Conservation (phyloP, 2,888 invertebrate species). For the Zygothrica quintamaculata region DNA sequence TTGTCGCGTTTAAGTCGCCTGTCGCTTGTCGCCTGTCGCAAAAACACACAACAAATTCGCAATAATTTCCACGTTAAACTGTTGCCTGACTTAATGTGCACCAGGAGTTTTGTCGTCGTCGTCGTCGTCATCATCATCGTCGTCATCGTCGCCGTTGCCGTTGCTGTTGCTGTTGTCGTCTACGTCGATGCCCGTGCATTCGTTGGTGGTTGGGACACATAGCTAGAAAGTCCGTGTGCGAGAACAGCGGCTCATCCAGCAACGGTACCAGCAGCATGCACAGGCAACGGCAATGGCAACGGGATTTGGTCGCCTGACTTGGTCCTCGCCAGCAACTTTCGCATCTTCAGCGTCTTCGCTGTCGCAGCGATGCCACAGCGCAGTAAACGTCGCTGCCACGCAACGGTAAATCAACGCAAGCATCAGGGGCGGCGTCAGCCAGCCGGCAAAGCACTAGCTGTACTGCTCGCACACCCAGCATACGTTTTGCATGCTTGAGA, state of each 20-base stretch:
- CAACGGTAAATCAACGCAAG: slow-evolving; percentile 69
- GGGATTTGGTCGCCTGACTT: slow-evolving; percentile 31
- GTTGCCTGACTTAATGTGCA: slow-evolving; percentile 80
- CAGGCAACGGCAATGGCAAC: slow-evolving; percentile 14
- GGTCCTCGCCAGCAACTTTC: slow-evolving; percentile 42
- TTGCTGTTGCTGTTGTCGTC: slow-evolving; percentile 40
- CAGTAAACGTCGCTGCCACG: slow-evolving; percentile 47
- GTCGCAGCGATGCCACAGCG: slow-evolving; percentile 32
- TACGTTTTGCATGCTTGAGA: slow-evolving; percentile 4
- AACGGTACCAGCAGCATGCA: slow-evolving; percentile 35
- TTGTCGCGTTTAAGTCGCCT: slow-evolving; percentile 24
- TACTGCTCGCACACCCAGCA: slow-evolving; percentile 39
- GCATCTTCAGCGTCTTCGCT: slow-evolving; percentile 4
- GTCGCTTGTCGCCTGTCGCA: slow-evolving; percentile 61
- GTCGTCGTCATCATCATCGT: slow-evolving; percentile 41
- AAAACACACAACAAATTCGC: slow-evolving; percentile 83
- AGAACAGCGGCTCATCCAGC: slow-evolving; percentile 43
- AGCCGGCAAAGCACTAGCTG: slow-evolving; percentile 31
- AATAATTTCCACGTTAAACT: slow-evolving; percentile 84
- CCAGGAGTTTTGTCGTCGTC: slow-evolving; percentile 82
- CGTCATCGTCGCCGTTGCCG: slow-evolving; percentile 35
- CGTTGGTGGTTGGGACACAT: slow-evolving; percentile 48
- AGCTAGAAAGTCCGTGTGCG: slow-evolving; percentile 35
- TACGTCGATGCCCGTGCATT: slow-evolving; percentile 44
- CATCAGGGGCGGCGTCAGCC: slow-evolving; percentile 68